A percentile compares a stretch with the other conserved stretches of the same genome.
Evolutionary conservation across 1,140 invertebrate species (phyloP).

Genomic region (Achatina immaculata): DNA sequence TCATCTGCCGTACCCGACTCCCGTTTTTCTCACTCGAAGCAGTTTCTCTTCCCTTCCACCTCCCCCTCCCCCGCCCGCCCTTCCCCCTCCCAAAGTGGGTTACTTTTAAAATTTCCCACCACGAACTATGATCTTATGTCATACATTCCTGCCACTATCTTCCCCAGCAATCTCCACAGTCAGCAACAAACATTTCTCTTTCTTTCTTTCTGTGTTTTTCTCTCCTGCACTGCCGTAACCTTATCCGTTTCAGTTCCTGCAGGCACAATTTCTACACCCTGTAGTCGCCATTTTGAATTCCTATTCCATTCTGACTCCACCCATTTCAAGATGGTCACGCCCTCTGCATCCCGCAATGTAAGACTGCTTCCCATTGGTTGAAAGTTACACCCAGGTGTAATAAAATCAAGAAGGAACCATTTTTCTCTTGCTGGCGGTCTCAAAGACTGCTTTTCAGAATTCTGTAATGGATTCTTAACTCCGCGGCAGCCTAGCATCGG

Average conservation of each 20-base stretch:
- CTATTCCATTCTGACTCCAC: background rate
- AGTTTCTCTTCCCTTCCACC: background rate
- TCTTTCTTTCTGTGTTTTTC: no score
- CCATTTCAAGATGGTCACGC: background rate
- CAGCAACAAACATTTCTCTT: no score
- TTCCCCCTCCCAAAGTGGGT: background rate
- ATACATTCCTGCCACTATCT: no score
- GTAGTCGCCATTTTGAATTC: background rate
- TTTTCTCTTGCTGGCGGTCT: slow-evolving; percentile 17
- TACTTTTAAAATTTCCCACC: background rate
- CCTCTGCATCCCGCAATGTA: background rate
- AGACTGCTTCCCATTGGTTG: slow-evolving; percentile 11
- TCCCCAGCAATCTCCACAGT: no score
- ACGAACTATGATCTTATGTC: no score
- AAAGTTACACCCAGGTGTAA: background rate
- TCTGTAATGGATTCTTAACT: background rate
- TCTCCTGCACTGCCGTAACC: no score
- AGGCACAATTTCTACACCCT: no score
- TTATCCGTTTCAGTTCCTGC: no score
- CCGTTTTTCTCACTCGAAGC: no score
- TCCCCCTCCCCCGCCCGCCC: background rate
- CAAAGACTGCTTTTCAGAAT: slow-evolving; percentile 4
- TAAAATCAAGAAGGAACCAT: background rate
- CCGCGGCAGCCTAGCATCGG: slow-evolving; percentile 2
- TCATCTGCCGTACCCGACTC: no score